These are phyloP conservation scores for Girardinus metallicus DNA, from an alignment of 2,797 vertebrate genomes.

Conservation along the genomic window DNA sequence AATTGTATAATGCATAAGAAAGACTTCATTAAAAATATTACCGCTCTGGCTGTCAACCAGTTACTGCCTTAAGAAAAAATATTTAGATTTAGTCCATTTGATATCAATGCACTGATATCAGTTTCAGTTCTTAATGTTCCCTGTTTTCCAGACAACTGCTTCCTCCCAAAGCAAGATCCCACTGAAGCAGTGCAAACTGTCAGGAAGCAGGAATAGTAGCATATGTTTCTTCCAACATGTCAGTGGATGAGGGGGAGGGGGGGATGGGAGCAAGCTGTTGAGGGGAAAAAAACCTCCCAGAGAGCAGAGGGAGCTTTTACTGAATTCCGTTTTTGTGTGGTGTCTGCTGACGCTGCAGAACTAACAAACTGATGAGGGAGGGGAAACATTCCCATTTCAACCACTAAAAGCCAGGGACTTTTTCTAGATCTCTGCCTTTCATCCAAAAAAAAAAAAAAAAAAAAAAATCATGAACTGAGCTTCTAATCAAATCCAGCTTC, in stretches of 20 bases:
- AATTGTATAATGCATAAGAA: background rate
- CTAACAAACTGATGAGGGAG: slow-evolving; percentile 77
- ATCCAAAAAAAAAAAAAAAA: slow-evolving; percentile 52
- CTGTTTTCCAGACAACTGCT: slow-evolving; percentile 69
- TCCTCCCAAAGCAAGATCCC: slow-evolving; percentile 74
- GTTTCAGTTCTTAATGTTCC: slow-evolving; percentile 49
- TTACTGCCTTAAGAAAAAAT: slow-evolving; percentile 18
- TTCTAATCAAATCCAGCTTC: slow-evolving; percentile 79
- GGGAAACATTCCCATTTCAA: slow-evolving; percentile 72
- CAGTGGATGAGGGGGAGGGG: slow-evolving; percentile 75
- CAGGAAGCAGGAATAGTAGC: slow-evolving; percentile 81
- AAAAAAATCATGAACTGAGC: slow-evolving; percentile 72
- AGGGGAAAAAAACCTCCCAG: slow-evolving; percentile 57
- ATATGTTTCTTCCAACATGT: slow-evolving; percentile 86
- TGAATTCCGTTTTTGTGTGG: slow-evolving; percentile 85
- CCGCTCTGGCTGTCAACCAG: slow-evolving; percentile 9
- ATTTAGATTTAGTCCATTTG: slow-evolving; percentile 38
- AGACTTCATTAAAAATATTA: slow-evolving; percentile 12
- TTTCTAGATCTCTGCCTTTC: slow-evolving; percentile 66
- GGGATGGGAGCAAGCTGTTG: slow-evolving; percentile 80
- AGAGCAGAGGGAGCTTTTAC: slow-evolving; percentile 76
- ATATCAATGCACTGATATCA: slow-evolving; percentile 27
- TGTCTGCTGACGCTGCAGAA: slow-evolving; percentile 85
- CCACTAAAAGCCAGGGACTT: slow-evolving; percentile 76
- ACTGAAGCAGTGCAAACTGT: slow-evolving; percentile 80